phyloP scores from a whole-genome alignment of 2,888 invertebrate genomes.

The Lasioglossum pauxillum region DNA sequence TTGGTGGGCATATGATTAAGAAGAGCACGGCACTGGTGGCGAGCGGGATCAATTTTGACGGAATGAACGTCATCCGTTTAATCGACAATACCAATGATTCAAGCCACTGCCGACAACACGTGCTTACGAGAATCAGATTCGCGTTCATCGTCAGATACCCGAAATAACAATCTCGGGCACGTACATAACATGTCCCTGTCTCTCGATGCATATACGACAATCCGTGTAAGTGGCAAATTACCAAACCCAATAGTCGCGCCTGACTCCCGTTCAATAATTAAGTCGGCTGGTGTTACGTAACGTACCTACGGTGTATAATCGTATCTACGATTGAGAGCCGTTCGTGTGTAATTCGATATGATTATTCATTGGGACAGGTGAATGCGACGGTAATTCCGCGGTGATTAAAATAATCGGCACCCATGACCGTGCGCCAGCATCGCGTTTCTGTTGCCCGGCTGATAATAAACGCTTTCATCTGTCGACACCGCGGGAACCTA shows the following conservation, averaged over 20 bases:
- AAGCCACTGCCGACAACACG: conserved; percentile 62
- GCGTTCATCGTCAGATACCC: conserved; percentile 69
- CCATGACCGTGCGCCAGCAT: conserved; percentile 65
- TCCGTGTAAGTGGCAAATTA: conserved; percentile 74
- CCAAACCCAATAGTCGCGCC: conserved; percentile 73
- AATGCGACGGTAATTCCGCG: conserved; percentile 72
- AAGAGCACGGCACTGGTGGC: neutral
- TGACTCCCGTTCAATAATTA: conserved; percentile 74
- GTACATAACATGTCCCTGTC: conserved; percentile 54
- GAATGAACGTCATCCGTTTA: conserved; percentile 52
- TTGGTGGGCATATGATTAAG: neutral
- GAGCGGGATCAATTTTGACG: neutral
- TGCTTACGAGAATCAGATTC: conserved; percentile 67
- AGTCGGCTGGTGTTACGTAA: conserved; percentile 73
- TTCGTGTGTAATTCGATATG: conserved; percentile 76
- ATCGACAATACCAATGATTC: conserved; percentile 61
- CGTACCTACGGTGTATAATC: conserved; percentile 72
- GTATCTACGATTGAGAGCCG: conserved; percentile 74
- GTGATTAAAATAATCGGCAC: conserved; percentile 75
- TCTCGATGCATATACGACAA: conserved; percentile 68
- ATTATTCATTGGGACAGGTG: conserved; percentile 76
- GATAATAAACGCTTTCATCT: conserved; percentile 68
- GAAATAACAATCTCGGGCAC: conserved; percentile 71
- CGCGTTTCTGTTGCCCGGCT: conserved; percentile 64
- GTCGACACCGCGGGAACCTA: conserved; percentile 28